A percentile compares a stretch with the other conserved stretches of the same genome.
These are phyloP conservation scores for Napeogenes sylphis DNA, from an alignment of 2,888 invertebrate species.

Conservation along the genomic window DNA sequence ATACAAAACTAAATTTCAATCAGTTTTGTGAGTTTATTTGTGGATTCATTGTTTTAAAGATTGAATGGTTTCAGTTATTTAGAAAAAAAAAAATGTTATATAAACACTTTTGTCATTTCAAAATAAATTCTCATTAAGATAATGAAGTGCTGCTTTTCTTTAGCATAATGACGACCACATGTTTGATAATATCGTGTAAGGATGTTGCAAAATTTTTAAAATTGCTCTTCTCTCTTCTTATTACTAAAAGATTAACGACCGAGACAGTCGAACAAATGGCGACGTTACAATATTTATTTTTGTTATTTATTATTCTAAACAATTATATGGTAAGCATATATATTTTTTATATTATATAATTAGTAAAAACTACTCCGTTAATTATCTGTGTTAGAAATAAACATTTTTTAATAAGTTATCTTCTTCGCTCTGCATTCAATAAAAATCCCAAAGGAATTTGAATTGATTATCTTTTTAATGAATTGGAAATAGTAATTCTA, in stretches of 20 bases:
- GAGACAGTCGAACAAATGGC: conserved; percentile 30
- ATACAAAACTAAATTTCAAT: no score
- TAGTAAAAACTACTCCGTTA: background rate
- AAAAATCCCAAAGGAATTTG: no score
- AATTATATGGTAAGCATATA: conserved; percentile 19
- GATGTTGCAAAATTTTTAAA: conserved; percentile 55
- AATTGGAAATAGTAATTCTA: background rate
- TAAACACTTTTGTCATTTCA: no score
- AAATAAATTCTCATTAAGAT: no score
- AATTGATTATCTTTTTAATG: background rate
- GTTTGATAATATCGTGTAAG: conserved; percentile 31
- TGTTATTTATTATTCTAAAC: conserved; percentile 14
- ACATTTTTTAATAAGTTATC: background rate
- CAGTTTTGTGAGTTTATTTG: no score
- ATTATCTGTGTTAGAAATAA: background rate
- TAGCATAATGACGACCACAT: conserved; percentile 14
- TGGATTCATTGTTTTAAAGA: no score
- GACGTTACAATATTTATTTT: conserved; percentile 6
- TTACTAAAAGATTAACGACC: conserved; percentile 37
- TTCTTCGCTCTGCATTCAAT: no score
- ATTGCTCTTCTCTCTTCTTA: conserved; percentile 38
- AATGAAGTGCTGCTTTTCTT: background rate
- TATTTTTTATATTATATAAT: background rate
- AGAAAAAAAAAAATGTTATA: no score
- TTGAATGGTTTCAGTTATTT: no score